Evolutionary conservation across 1,140 invertebrate species (phyloP), one percentile per base, ranked within the genome.

Genomic region (Ridgeia piscesae): DNA sequence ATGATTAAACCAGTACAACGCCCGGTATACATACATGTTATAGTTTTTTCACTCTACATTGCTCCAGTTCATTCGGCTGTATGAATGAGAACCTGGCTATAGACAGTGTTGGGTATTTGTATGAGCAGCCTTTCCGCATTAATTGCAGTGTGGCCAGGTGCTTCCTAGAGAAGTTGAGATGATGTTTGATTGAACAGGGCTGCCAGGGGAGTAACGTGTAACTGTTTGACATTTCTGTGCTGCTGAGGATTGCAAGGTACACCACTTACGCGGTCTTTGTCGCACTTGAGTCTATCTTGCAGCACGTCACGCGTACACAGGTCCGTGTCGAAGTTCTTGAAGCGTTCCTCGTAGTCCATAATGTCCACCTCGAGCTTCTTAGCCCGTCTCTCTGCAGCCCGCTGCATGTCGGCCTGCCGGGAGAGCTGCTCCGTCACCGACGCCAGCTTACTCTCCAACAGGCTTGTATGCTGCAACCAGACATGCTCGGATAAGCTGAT

Each of bases 261-360:
- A 42, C 4, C 34, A 92, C 93, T 92, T 93, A 96, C 95, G 93
- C 94, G 94, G 92, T 95, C 95, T 93, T 95, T 95, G 93, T 96
- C 95, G 77, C 93, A 92, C 91, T 94, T 95, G 91, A 96, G 94
- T 31, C 95, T 95, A 91, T 96, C 95, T 77, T 95, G 93, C 31
- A 96, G 93, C 1, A 95, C 94, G 92, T 96, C 96, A 33, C 94
- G 95, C 14, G 95, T 94, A 77, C 94, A 94, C 89, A 95, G 93
- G 88, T 96, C 96, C 31, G 94, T 95, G 91, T 96, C 95, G 42
- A 94, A 93, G 89, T 92, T 94, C 77, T 94, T 94, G 89, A 96
- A 93, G 42, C 94, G 93, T 35, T 94, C 93, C 35, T 95, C 93
- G 89, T 95, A 88, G 35, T 96, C 95, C n/a, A 92, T 17, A 1